Conservation (phyloP, 92 coral and sea anemone species). For the Ricordea florida region DNA sequence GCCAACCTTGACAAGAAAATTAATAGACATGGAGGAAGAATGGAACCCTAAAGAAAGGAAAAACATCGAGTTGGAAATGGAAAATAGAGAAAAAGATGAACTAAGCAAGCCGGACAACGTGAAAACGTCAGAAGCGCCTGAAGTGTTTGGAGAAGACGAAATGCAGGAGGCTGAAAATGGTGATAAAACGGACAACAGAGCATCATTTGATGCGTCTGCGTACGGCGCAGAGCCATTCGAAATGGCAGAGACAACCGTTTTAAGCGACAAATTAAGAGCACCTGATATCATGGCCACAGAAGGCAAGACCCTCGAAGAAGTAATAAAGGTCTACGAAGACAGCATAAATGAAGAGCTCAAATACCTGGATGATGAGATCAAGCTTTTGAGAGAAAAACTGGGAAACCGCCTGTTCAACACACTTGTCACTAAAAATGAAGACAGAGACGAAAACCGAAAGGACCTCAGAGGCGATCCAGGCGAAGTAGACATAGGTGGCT, state of each 20-base stretch:
- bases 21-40: conserved; percentile 11
- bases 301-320: conserved; percentile 50
- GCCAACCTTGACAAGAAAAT: conserved; percentile 12
- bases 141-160: not conserved
- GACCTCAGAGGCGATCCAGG: not conserved
- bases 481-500: not conserved
- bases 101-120: not conserved
- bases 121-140: not conserved
- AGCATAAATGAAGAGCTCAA: conserved; percentile 21
- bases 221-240: not conserved
- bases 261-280: conserved; percentile 1
- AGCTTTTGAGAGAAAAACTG: conserved; percentile 32
- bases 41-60: not conserved
- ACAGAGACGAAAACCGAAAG: not conserved
- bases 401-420: conserved; percentile 17
- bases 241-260: not conserved
- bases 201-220: not conserved
- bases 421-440: not conserved
- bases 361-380: conserved; percentile 11
- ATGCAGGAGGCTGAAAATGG: not conserved
- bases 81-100: not conserved
- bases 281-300: conserved; percentile 42
- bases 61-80: not conserved
- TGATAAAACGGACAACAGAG: not conserved
- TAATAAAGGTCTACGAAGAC: conserved; percentile 44